Percentiles rank a stretch among this genome's conserved stretches.
phyloP scores from a whole-genome alignment of 2,797 vertebrate genomes.

The Galagoides demidoff region DNA sequence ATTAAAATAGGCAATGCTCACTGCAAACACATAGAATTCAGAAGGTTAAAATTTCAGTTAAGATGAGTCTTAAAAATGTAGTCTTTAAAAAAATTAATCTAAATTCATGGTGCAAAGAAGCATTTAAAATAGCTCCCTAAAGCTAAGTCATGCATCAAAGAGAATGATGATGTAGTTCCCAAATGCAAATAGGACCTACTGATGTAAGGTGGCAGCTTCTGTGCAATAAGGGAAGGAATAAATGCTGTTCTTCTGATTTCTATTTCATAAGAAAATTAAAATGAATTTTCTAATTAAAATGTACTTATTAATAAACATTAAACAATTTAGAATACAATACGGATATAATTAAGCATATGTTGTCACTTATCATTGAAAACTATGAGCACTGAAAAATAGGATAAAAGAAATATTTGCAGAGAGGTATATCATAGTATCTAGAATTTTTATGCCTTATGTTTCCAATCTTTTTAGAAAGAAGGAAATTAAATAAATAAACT shows the following conservation, averaged over 20 bases:
- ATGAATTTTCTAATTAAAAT: neutral
- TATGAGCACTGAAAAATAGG: neutral
- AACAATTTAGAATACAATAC: neutral
- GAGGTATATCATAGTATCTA: neutral
- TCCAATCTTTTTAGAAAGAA: neutral
- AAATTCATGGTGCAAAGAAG: constrained; percentile 47
- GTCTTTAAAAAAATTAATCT: constrained; percentile 35
- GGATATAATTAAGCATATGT: neutral
- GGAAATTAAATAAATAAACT: neutral
- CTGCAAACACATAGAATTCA: constrained; percentile 7
- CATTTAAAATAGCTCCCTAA: constrained; percentile 38
- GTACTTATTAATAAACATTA: neutral
- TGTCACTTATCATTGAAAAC: neutral
- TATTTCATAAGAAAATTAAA: constrained; percentile 10
- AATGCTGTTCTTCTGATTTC: neutral
- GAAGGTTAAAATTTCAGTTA: constrained; percentile 52
- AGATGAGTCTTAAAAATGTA: constrained; percentile 52
- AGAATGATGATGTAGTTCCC: neutral
- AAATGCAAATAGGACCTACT: neutral
- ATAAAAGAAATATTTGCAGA: neutral
- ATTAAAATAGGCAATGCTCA: constrained; percentile 21
- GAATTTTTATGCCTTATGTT: neutral
- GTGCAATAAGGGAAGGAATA: neutral
- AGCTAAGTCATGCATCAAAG: neutral
- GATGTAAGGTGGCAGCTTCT: neutral